Percentiles rank a stretch among this genome's conserved stretches.
phyloP scores from a whole-genome alignment of 2,113 vertebrate genomes.

The Nicator chloris region DNA sequence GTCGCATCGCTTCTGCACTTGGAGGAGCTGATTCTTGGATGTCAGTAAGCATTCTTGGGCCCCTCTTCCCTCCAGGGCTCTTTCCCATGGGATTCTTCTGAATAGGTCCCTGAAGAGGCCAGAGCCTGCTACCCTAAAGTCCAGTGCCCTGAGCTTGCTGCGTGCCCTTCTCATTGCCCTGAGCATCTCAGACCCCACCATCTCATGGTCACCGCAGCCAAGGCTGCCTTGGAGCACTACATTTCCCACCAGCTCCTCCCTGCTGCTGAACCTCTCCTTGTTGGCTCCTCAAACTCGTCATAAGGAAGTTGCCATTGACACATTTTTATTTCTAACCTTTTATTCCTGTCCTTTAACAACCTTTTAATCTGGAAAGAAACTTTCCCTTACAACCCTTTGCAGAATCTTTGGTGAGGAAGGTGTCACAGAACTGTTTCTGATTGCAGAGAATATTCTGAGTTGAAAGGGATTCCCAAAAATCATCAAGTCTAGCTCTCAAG shows the following conservation, averaged over 20 bases:
- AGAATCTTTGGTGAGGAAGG: neutral
- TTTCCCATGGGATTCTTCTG: neutral
- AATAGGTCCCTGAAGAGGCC: neutral
- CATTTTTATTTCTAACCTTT: neutral
- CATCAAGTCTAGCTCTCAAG: neutral
- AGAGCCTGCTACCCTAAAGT: neutral
- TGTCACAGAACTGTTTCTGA: neutral
- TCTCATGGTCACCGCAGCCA: neutral
- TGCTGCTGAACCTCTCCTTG: neutral
- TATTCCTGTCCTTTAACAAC: neutral
- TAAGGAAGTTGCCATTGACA: neutral
- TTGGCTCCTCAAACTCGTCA: neutral
- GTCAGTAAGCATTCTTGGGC: neutral
- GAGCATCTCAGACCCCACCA: neutral
- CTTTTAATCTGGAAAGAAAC: neutral
- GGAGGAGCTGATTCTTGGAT: neutral
- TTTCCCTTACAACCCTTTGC: neutral
- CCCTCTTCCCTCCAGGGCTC: no score
- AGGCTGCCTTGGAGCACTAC: neutral
- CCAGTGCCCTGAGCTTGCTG: neutral
- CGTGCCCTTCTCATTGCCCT: accelerated
- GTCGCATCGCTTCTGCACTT: neutral
- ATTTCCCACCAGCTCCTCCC: neutral
- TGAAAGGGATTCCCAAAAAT: neutral
- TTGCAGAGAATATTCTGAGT: neutral